A percentile compares a stretch with the other conserved stretches of the same genome.
Conservation (phyloP, 2,113 vertebrate species). For the Bungarus multicinctus region DNA sequence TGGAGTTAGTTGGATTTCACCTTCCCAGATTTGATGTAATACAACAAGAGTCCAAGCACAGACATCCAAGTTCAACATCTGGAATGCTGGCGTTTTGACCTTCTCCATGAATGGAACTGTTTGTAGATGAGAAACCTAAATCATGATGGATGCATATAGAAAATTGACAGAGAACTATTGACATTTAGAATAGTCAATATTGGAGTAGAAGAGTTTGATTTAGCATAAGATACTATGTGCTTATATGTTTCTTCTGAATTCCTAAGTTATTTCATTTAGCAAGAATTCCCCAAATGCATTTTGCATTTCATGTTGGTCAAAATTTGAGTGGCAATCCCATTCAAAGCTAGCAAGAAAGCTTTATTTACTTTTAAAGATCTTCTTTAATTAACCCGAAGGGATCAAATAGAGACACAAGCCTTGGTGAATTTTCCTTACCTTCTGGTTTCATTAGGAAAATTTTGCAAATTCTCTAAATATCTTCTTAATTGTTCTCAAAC, state of each 20-base stretch:
- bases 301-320: neutral
- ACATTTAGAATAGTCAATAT: neutral
- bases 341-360: neutral
- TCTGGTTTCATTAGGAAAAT: conserved; percentile 53
- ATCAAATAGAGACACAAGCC: neutral
- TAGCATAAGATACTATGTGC: neutral
- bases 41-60: neutral
- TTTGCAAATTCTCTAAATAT: conserved; percentile 52
- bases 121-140: neutral
- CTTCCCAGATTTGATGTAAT: neutral
- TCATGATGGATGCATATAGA: neutral
- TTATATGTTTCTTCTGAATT: neutral
- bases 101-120: neutral
- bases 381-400: neutral
- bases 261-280: neutral
- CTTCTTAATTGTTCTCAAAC: conserved; percentile 64
- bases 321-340: neutral
- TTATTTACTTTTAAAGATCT: neutral
- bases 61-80: neutral
- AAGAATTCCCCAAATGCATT: neutral
- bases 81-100: too few relatives aligned
- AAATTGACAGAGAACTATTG: neutral
- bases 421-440: conserved; percentile 53
- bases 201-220: neutral
- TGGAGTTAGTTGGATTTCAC: neutral